Evolutionary conservation across 2,113 vertebrate genomes (phyloP).

Genomic region (Chaenogobius annularis): DNA sequence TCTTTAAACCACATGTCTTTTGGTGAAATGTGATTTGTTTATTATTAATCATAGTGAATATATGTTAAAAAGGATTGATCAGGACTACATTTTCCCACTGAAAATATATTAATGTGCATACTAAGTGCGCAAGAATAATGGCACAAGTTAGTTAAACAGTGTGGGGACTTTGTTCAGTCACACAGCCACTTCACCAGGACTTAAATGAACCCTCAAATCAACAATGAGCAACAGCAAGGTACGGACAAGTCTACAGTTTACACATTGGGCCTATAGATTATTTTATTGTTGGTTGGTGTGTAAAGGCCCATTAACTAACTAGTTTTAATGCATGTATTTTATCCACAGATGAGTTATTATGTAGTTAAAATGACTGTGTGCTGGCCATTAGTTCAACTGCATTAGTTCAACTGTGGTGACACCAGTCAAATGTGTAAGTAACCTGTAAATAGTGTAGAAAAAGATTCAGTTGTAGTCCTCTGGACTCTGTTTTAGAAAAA

Average conservation of each 20-base stretch:
- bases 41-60: background rate
- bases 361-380: background rate
- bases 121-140: background rate
- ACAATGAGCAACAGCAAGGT: slow-evolving; percentile 28
- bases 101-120: background rate
- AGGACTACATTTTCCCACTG: background rate
- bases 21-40: background rate
- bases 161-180: slow-evolving; percentile 31
- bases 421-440: slow-evolving; percentile 5
- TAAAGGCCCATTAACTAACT: background rate
- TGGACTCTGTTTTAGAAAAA: no score
- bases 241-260: background rate
- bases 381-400: background rate
- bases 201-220: background rate
- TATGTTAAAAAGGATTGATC: background rate
- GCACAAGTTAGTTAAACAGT: slow-evolving; percentile 5
- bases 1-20: background rate
- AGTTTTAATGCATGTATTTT: background rate
- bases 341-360: slow-evolving; percentile 1
- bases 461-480: no score
- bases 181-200: background rate
- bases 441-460: background rate
- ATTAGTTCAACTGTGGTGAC: background rate
- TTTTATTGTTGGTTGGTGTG: background rate
- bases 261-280: background rate